These are phyloP conservation scores for Argyresthia albistria DNA, from an alignment of 2,888 invertebrate species.

Conservation along the genomic window DNA sequence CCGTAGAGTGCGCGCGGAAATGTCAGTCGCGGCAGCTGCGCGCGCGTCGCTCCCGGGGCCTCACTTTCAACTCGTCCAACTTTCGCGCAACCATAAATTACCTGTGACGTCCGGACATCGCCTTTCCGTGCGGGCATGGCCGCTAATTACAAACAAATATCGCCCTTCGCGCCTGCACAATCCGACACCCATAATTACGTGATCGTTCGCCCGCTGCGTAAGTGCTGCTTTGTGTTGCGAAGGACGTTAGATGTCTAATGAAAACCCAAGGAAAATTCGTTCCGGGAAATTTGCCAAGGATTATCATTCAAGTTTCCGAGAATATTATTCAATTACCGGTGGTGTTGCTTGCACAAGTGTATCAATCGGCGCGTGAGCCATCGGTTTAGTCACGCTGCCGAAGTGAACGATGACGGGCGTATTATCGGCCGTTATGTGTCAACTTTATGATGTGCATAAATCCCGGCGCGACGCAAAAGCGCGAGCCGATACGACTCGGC, in stretches of 20 bases:
- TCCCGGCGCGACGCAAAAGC: constrained; percentile 19
- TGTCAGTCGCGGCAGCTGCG: constrained; percentile 47
- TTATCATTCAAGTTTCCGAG: constrained; percentile 4
- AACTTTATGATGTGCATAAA: constrained; percentile 37
- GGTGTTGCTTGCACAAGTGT: neutral
- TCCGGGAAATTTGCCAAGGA: neutral
- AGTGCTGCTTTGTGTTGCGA: constrained; percentile 19
- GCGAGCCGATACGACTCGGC: neutral
- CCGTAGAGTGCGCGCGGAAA: constrained; percentile 27
- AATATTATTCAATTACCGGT: constrained; percentile 3
- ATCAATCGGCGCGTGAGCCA: constrained; percentile 10
- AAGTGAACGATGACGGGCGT: constrained; percentile 16
- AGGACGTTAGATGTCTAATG: neutral
- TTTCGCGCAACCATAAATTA: constrained; percentile 48
- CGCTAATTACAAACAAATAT: constrained; percentile 55
- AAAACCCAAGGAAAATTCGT: neutral
- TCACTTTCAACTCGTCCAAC: constrained; percentile 11
- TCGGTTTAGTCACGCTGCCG: constrained; percentile 21
- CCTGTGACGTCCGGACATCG: constrained; percentile 32
- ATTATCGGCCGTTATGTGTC: constrained; percentile 32
- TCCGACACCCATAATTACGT: constrained; percentile 34
- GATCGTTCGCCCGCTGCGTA: constrained; percentile 22
- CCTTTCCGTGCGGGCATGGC: constrained; percentile 37
- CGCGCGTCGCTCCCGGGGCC: constrained; percentile 5
- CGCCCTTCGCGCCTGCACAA: constrained; percentile 40